These are phyloP conservation scores for Campylomormyrus tamandua DNA, from an alignment of 2,113 vertebrate genomes.

Conservation along the genomic window DNA sequence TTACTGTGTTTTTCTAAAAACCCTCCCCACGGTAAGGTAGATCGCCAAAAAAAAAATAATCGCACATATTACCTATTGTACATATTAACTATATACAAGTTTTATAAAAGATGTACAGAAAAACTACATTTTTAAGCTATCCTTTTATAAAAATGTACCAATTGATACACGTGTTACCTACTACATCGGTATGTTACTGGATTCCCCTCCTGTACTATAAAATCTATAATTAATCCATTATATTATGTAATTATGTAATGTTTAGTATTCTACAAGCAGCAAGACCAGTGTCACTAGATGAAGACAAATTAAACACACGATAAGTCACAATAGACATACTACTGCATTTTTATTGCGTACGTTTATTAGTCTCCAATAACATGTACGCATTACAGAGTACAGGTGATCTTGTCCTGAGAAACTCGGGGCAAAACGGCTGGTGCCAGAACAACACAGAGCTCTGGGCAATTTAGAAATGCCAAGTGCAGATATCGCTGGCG, in stretches of 20 bases:
- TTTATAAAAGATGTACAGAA: neutral
- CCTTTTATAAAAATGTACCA: neutral
- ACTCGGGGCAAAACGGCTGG: neutral
- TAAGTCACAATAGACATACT: neutral
- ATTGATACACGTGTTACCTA: neutral
- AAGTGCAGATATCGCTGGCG: neutral
- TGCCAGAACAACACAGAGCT: neutral
- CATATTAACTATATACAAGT: neutral
- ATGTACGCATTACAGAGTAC: neutral
- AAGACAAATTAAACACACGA: neutral
- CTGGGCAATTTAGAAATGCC: neutral
- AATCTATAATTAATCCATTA: neutral
- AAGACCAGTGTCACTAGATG: neutral
- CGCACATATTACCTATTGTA: neutral
- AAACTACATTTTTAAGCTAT: neutral
- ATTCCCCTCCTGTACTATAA: neutral
- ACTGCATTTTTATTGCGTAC: neutral
- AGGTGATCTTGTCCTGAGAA: neutral
- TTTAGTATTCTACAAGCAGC: neutral
- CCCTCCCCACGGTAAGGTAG: neutral
- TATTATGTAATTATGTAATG: neutral
- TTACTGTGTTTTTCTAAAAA: neutral
- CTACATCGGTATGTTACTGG: neutral
- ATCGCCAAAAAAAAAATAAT: neutral
- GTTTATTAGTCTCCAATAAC: neutral